phyloP scores from a whole-genome alignment of 2,113 vertebrate genomes.

The Colaptes auratus region DNA sequence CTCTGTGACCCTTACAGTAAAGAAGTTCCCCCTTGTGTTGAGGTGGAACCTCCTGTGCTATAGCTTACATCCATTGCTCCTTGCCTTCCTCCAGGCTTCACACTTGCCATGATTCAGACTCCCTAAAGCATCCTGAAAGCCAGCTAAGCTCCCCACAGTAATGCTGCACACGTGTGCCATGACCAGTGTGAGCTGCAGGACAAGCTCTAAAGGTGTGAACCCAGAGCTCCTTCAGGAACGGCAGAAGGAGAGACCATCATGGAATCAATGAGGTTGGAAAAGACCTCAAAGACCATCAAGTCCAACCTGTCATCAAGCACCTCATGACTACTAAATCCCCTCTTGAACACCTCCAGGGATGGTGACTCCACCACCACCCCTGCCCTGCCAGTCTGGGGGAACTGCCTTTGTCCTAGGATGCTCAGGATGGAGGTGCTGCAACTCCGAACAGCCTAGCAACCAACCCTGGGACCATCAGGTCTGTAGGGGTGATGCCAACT shows the following conservation, averaged over 20 bases:
- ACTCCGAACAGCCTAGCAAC: background rate
- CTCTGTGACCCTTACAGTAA: no score
- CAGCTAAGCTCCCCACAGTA: background rate
- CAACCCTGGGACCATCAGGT: fast-evolving
- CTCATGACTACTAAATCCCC: no score
- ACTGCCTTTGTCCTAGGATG: background rate
- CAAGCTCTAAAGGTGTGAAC: background rate
- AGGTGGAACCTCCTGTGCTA: no score
- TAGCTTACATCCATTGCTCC: no score
- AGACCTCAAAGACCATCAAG: no score
- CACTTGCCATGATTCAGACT: background rate
- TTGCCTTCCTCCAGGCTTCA: background rate
- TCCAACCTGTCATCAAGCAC: no score
- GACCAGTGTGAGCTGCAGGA: fast-evolving
- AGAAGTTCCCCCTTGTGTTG: no score
- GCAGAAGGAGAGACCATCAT: background rate
- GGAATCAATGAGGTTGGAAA: no score
- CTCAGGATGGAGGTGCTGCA: background rate
- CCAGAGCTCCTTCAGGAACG: background rate
- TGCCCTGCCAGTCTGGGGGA: background rate
- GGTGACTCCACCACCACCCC: no score
- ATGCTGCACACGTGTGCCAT: fast-evolving
- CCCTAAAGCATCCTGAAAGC: background rate
- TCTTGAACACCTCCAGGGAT: no score
- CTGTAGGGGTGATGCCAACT: background rate